phyloP scores from a whole-genome alignment of 2,113 vertebrate species.

The Pelodiscus sinensis region DNA sequence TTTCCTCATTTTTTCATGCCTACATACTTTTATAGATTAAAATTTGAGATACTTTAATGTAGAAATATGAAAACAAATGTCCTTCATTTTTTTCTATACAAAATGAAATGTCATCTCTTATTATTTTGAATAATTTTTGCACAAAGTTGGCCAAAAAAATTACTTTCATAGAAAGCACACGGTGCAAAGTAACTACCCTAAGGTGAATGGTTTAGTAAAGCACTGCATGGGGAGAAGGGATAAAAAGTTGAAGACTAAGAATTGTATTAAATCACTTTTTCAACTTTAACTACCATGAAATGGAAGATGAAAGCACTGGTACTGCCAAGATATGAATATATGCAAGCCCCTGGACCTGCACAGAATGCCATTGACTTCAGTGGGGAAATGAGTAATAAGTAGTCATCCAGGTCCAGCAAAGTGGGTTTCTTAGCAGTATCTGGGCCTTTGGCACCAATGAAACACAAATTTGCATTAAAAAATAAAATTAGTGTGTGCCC shows the following conservation, averaged over 20 bases:
- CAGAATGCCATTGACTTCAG: background rate
- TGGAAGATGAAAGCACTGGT: background rate
- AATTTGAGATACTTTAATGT: background rate
- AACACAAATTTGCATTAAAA: background rate
- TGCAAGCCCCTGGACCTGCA: background rate
- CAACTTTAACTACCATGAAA: background rate
- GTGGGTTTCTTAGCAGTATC: background rate
- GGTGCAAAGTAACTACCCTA: background rate
- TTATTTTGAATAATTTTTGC: background rate
- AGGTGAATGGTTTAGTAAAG: background rate
- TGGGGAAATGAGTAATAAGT: background rate
- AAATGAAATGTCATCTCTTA: background rate
- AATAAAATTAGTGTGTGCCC: background rate
- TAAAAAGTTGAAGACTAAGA: background rate
- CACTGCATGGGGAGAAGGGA: background rate
- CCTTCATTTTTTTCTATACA: background rate
- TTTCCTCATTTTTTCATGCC: too few relatives aligned
- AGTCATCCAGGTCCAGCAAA: rapidly evolving
- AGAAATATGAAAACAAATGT: background rate
- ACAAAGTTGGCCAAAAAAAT: background rate
- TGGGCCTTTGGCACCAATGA: background rate
- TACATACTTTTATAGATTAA: background rate
- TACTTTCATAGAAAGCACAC: background rate
- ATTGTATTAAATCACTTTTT: background rate
- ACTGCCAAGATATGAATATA: background rate